These are phyloP conservation scores for Lacerta bilineata DNA, from an alignment of 2,797 vertebrate species.

Conservation along the genomic window DNA sequence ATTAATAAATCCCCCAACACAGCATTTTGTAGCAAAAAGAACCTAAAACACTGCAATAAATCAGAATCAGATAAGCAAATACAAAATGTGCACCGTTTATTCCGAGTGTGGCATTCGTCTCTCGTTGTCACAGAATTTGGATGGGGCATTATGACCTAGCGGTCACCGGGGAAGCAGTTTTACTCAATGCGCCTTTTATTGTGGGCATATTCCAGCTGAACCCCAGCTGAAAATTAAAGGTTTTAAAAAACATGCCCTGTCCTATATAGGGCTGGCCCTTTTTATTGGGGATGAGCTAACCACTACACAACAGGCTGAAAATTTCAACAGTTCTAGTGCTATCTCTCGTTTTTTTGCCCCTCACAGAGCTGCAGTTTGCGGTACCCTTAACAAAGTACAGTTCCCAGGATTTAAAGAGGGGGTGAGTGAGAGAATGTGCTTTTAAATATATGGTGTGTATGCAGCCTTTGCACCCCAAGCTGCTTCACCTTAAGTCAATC, in stretches of 20 bases:
- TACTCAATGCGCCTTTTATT: background rate
- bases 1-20: background rate
- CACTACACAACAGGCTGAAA: background rate
- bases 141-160: background rate
- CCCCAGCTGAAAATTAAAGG: background rate
- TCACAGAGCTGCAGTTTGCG: too few relatives aligned
- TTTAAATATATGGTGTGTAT: too few relatives aligned
- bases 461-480: background rate
- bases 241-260: background rate
- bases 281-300: background rate
- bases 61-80: background rate
- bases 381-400: too few relatives aligned
- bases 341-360: too few relatives aligned
- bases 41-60: background rate
- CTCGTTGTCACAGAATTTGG: background rate
- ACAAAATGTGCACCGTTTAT: background rate
- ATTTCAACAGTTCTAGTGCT: background rate
- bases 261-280: background rate
- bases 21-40: background rate
- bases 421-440: too few relatives aligned
- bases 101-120: background rate
- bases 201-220: too few relatives aligned
- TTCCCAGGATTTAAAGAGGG: too few relatives aligned
- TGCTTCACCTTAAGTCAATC: too few relatives aligned
- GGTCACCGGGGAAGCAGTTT: background rate